Conservation (phyloP, 1,140 invertebrate genomes). For the Apis cerana region DNA sequence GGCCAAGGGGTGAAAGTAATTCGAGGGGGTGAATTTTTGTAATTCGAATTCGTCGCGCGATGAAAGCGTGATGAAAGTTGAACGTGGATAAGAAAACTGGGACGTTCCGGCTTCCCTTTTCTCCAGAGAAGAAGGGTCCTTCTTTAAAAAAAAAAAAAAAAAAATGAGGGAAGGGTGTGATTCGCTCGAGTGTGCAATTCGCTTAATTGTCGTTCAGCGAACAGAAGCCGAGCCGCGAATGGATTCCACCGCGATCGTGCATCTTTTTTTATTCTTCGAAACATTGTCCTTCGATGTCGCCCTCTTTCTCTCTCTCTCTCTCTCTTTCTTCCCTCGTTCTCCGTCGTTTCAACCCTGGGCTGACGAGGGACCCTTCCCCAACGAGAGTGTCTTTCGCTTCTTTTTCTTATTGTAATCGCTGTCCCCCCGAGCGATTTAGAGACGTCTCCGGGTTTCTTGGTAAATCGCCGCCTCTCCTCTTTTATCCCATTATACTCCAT, state of each 20-base stretch:
- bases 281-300: slow-evolving; percentile 24
- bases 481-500: background rate
- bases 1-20: background rate
- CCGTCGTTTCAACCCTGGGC: too few relatives aligned
- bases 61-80: background rate
- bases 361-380: background rate
- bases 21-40: background rate
- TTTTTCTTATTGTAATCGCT: background rate
- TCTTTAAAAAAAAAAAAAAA: slow-evolving; percentile 59
- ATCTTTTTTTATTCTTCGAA: slow-evolving; percentile 30
- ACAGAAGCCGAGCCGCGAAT: slow-evolving; percentile 44
- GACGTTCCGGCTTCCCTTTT: slow-evolving; percentile 33
- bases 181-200: slow-evolving; percentile 44
- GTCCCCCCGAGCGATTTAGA: background rate
- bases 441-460: background rate
- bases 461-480: background rate
- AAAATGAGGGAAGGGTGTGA: slow-evolving; percentile 7
- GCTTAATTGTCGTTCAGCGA: slow-evolving; percentile 68
- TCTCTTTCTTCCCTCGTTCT: too few relatives aligned
- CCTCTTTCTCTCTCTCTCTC: background rate
- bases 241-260: slow-evolving; percentile 27
- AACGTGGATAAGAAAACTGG: slow-evolving; percentile 61
- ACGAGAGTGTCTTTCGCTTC: background rate
- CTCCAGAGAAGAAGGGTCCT: slow-evolving; percentile 53
- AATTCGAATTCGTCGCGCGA: background rate